Conservation (phyloP, 2,888 invertebrate species). For the Apotomis capreana region DNA sequence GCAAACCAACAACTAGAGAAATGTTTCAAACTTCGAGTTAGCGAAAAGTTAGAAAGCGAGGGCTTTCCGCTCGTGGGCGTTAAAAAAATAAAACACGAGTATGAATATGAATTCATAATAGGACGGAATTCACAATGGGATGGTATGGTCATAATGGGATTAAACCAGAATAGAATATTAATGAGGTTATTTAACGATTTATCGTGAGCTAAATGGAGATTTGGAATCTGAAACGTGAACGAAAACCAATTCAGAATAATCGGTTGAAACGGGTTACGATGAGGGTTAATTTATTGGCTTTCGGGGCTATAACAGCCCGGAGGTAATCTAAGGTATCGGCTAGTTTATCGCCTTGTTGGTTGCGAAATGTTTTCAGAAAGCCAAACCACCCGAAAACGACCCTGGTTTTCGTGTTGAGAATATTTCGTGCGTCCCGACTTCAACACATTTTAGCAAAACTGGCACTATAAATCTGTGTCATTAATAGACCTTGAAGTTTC, state of each 20-base stretch:
- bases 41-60: too few species aligned
- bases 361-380: constrained; percentile 14
- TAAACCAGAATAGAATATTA: constrained; percentile 50
- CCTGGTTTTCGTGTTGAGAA: constrained; percentile 9
- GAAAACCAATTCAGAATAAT: constrained; percentile 49
- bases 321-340: constrained; percentile 23
- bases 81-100: too few species aligned
- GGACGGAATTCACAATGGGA: neutral
- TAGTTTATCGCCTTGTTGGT: constrained; percentile 25
- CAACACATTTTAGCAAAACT: too few species aligned
- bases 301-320: constrained; percentile 19
- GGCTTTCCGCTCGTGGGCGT: too few species aligned
- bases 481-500: too few species aligned
- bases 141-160: constrained; percentile 22
- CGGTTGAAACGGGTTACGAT: constrained; percentile 50
- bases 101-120: neutral
- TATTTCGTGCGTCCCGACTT: neutral
- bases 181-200: constrained; percentile 60
- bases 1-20: too few species aligned
- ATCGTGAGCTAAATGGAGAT: constrained; percentile 55
- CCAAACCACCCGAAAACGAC: constrained; percentile 13
- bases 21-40: too few species aligned
- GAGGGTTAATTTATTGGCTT: constrained; percentile 38
- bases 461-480: neutral
- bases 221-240: constrained; percentile 50